phyloP scores from a whole-genome alignment of 2,797 vertebrate genomes.

The Miichthys miiuy region DNA sequence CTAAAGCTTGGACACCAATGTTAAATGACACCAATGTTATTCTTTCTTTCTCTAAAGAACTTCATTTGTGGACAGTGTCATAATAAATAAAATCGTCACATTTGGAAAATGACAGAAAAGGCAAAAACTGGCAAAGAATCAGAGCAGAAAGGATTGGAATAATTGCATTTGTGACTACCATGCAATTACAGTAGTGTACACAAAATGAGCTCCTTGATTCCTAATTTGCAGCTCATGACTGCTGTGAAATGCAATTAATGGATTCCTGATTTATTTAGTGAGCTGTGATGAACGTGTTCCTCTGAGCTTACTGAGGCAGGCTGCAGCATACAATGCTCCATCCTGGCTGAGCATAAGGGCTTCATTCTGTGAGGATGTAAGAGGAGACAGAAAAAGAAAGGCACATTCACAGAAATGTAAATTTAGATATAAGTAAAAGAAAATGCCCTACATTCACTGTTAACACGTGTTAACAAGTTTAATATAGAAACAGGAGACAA shows the following conservation, averaged over 20 bases:
- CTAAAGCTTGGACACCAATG: neutral
- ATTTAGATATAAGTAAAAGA: conserved; percentile 39
- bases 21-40: conserved; percentile 21
- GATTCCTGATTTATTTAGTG: conserved; percentile 76
- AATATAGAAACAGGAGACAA: conserved; percentile 39
- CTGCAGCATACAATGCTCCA: neutral
- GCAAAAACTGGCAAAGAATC: conserved; percentile 27
- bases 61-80: neutral
- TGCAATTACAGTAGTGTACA: conserved; percentile 46
- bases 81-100: conserved; percentile 20
- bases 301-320: conserved; percentile 33
- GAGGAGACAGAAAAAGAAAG: conserved; percentile 22
- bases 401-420: conserved; percentile 34
- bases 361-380: conserved; percentile 7
- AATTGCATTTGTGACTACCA: conserved; percentile 60
- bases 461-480: conserved; percentile 1
- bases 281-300: conserved; percentile 61
- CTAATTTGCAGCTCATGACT: conserved; percentile 73
- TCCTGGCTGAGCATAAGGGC: conserved; percentile 3
- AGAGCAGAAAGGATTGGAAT: conserved; percentile 32
- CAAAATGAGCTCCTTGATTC: conserved; percentile 65
- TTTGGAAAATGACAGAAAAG: conserved; percentile 16
- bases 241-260: conserved; percentile 78
- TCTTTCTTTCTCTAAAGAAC: neutral
- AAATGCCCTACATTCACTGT: conserved; percentile 17